Conservation (phyloP, 2,888 invertebrate species). For the Platycnemis pennipes region DNA sequence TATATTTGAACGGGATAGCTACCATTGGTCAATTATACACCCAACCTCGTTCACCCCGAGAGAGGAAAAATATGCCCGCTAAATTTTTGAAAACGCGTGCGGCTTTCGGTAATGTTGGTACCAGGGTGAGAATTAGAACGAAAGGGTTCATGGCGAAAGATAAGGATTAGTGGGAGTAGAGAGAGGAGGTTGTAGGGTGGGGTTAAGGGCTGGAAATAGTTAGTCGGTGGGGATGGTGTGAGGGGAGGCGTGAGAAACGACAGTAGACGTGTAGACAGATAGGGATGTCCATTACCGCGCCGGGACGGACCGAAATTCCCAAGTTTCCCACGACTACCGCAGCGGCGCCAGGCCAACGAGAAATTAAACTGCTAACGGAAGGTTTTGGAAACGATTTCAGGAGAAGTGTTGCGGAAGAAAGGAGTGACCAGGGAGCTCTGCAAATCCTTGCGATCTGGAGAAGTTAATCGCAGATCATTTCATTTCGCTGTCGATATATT, state of each 20-base stretch:
- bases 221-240: not conserved
- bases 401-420: slow-evolving; percentile 22
- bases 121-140: not conserved
- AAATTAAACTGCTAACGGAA: not conserved
- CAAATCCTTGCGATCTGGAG: not conserved
- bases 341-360: not conserved
- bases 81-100: not conserved
- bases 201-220: too few species aligned
- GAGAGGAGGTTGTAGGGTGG: not conserved
- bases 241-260: slow-evolving; percentile 48
- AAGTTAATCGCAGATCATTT: not conserved
- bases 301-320: not conserved
- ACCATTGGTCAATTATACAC: not conserved
- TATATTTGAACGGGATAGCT: too few species aligned
- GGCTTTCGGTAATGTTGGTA: not conserved
- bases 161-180: not conserved
- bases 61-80: not conserved
- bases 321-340: not conserved
- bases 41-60: not conserved
- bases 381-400: not conserved
- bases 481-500: too few species aligned
- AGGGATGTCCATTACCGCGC: slow-evolving; percentile 40
- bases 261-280: slow-evolving; percentile 51
- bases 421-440: not conserved
- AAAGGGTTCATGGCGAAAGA: not conserved